A percentile compares a stretch with the other conserved stretches of the same genome.
phyloP scores from a whole-genome alignment of 2,113 vertebrate species.

The Muscicapa adusta region DNA sequence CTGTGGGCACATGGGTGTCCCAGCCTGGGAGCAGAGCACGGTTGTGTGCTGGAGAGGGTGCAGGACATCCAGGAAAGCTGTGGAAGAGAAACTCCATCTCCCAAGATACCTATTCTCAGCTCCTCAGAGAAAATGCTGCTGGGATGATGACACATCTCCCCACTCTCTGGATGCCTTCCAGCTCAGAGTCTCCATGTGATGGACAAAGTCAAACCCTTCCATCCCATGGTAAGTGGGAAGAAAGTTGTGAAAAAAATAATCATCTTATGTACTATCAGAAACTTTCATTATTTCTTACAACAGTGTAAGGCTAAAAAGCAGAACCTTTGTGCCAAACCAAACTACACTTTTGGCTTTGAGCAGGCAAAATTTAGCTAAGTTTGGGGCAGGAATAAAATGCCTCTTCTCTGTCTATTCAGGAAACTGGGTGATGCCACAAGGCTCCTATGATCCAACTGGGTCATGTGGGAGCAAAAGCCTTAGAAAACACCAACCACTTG shows the following conservation, averaged over 20 bases:
- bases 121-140: neutral
- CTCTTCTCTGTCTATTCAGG: neutral
- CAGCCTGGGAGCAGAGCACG: neutral
- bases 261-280: neutral
- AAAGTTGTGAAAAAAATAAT: neutral
- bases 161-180: neutral
- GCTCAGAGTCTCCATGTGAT: neutral
- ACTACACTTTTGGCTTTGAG: neutral
- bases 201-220: neutral
- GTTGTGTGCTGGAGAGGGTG: neutral
- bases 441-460: fast-evolving
- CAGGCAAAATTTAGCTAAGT: neutral
- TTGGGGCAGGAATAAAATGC: neutral
- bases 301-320: neutral
- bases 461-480: neutral
- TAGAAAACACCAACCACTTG: neutral
- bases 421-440: neutral
- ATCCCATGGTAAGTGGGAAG: neutral
- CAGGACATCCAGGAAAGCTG: neutral
- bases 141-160: neutral
- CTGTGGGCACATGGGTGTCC: neutral
- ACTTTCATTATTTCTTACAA: neutral
- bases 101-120: neutral
- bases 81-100: neutral
- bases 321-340: neutral